A percentile compares a stretch with the other conserved stretches of the same genome.
Conservation (phyloP, 1,140 invertebrate species). For the Eumeta japonica region DNA sequence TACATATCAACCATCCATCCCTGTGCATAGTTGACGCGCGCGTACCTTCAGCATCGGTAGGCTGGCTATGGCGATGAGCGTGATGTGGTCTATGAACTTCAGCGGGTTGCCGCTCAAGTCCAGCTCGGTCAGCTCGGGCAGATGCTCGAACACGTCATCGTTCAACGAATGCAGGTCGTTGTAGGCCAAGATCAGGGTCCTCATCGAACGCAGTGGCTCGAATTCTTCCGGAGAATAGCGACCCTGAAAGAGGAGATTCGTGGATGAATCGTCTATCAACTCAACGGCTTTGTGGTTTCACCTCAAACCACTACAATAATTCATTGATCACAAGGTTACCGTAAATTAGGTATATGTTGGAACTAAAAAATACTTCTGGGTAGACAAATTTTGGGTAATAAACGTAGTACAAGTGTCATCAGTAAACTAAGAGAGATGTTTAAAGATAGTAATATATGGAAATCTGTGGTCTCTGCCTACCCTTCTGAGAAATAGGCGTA, state of each 20-base stretch:
- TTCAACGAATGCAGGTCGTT: slow-evolving; percentile 68
- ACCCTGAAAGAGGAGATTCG: slow-evolving; percentile 57
- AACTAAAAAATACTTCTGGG: neutral
- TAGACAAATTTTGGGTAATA: neutral
- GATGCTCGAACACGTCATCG: slow-evolving; percentile 71
- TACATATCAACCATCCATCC: too few relatives aligned
- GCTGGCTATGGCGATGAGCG: slow-evolving; percentile 63
- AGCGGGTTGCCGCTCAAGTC: slow-evolving; percentile 69
- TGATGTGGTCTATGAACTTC: slow-evolving; percentile 60
- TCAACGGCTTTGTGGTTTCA: too few relatives aligned
- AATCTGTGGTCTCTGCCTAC: too few relatives aligned
- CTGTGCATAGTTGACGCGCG: too few relatives aligned
- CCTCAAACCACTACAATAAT: too few relatives aligned
- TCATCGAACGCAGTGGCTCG: slow-evolving; percentile 63
- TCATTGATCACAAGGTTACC: too few relatives aligned
- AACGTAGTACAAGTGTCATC: too few relatives aligned
- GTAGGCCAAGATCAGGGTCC: slow-evolving; percentile 62
- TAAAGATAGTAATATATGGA: too few relatives aligned
- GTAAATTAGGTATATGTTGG: neutral
- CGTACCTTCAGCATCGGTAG: slow-evolving; percentile 65
- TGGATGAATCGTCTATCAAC: too few relatives aligned
- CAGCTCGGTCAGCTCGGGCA: slow-evolving; percentile 63
- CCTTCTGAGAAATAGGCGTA: too few relatives aligned
- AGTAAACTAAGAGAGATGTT: too few relatives aligned
- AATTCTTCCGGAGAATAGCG: slow-evolving; percentile 57